These are phyloP conservation scores for Vandiemenella viatica DNA, from an alignment of 2,888 invertebrate genomes.

Conservation along the genomic window DNA sequence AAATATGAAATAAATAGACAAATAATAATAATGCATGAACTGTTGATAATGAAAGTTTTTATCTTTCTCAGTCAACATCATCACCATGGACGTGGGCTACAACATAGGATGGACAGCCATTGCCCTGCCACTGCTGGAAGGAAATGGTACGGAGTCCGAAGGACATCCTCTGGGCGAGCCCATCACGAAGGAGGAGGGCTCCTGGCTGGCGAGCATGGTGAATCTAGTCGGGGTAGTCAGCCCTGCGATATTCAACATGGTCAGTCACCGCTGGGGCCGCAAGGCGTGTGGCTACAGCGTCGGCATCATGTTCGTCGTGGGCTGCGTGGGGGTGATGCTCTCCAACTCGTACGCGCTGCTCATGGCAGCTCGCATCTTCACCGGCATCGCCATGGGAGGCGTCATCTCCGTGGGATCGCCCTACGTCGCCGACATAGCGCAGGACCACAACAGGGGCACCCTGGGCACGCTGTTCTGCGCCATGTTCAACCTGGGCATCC, in stretches of 20 bases:
- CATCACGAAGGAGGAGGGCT: constrained; percentile 31
- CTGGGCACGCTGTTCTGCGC: constrained; percentile 42
- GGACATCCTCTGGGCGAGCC: too few relatives aligned
- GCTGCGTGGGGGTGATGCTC: constrained; percentile 1
- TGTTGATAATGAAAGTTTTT: too few relatives aligned
- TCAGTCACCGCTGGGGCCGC: constrained; percentile 2
- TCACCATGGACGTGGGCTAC: too few relatives aligned
- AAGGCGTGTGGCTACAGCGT: constrained; percentile 3
- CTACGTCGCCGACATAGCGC: constrained; percentile 47
- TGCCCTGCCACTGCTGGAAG: constrained; percentile 31
- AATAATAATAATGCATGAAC: too few relatives aligned
- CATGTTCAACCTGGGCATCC: constrained; percentile 32
- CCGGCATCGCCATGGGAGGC: constrained; percentile 42
- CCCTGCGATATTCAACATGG: constrained; percentile 1
- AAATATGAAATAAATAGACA: too few relatives aligned
- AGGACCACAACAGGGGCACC: constrained; percentile 36
- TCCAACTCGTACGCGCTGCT: background rate
- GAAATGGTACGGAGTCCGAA: constrained; percentile 30
- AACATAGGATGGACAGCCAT: constrained; percentile 50
- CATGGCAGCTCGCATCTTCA: constrained; percentile 29
- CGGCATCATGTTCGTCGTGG: too few relatives aligned
- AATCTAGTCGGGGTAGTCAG: constrained; percentile 35
- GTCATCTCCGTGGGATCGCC: constrained; percentile 39
- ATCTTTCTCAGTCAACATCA: too few relatives aligned
- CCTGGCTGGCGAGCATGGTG: constrained; percentile 39